Evolutionary conservation across 2,113 vertebrate genomes (phyloP).

Genomic region (Steatornis caripensis): DNA sequence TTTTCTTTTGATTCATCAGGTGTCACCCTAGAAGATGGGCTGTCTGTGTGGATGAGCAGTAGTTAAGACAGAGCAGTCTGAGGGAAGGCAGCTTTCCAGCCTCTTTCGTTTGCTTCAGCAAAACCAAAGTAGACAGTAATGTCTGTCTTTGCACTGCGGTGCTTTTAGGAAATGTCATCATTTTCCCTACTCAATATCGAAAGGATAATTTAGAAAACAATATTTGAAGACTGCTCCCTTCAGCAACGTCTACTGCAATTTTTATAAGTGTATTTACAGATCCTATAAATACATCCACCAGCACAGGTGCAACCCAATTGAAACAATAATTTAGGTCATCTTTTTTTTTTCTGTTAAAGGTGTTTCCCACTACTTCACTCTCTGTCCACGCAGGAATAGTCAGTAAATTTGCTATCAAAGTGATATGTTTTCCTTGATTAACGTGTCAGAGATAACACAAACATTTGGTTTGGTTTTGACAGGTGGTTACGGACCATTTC

Average conservation of each 20-base stretch:
- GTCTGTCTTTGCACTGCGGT: not conserved
- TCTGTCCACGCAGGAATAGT: not conserved
- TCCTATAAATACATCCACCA: not conserved
- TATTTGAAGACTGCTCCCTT: not conserved
- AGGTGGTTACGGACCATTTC: conserved; percentile 99
- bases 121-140: not conserved
- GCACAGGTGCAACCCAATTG: not conserved
- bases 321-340: not conserved
- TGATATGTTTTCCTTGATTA: not conserved
- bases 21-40: not conserved
- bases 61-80: not conserved
- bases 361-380: not conserved
- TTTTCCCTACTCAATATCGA: not conserved
- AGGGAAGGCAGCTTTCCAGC: not conserved
- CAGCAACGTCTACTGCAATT: not conserved
- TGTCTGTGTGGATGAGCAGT: not conserved
- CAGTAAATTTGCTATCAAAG: not conserved
- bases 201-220: not conserved
- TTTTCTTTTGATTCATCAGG: not conserved
- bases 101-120: not conserved
- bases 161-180: not conserved
- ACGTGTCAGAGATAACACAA: not conserved
- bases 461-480: conserved; percentile 31
- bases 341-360: not conserved
- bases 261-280: not conserved